Evolutionary conservation across 2,797 vertebrate species (phyloP).

Genomic region (Australoheros facetus): DNA sequence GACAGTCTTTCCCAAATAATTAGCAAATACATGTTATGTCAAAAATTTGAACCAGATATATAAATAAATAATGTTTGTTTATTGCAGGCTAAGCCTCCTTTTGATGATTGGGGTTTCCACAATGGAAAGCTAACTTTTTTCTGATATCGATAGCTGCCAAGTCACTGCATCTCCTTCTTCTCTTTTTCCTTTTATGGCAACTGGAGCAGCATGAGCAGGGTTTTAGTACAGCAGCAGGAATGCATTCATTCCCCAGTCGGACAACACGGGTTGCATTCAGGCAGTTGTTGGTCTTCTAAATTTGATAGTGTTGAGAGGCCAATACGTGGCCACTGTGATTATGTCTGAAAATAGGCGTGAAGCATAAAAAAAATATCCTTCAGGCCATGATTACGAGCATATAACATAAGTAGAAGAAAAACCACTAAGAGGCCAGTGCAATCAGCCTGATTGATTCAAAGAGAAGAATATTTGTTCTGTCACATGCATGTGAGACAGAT

Average conservation of each 20-base stretch:
- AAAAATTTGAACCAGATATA: not conserved
- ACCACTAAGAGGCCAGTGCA: not conserved
- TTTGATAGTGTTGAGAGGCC: not conserved
- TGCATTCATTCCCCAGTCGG: not conserved
- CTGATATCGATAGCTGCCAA: not conserved
- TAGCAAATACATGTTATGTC: not conserved
- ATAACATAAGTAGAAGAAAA: not conserved
- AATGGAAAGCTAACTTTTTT: not conserved
- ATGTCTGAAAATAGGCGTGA: not conserved
- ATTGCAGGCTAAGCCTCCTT: not conserved
- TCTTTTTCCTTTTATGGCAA: not conserved
- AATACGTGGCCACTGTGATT: not conserved
- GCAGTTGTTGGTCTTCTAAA: not conserved
- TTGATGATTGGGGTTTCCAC: not conserved
- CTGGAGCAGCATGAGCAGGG: not conserved
- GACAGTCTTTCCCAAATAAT: not conserved
- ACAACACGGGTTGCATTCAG: not conserved
- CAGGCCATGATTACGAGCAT: not conserved
- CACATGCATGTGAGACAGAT: not conserved
- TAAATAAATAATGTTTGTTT: not conserved
- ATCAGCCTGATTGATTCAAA: not conserved
- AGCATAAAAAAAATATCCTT: not conserved
- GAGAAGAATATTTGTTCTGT: not conserved
- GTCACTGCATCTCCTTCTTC: not conserved
- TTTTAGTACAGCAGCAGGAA: not conserved